Evolutionary conservation across 1,140 invertebrate species (phyloP).

Genomic region (Arctopsyche grandis): DNA sequence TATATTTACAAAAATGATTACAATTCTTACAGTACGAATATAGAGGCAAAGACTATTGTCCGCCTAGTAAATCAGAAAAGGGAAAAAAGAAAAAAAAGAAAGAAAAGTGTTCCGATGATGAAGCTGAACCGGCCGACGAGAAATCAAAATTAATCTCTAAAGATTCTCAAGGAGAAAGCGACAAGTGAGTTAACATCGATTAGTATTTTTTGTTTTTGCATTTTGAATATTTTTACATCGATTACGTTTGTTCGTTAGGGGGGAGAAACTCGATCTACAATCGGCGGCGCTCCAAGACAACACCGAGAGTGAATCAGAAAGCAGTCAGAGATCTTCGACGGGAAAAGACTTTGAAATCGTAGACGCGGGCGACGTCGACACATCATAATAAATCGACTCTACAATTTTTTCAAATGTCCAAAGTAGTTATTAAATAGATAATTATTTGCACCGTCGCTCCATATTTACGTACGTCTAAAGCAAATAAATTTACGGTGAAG

Average conservation of each 20-base stretch:
- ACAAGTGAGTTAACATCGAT: constrained; percentile 13
- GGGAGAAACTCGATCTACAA: constrained; percentile 47
- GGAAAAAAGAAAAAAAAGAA: constrained; percentile 82
- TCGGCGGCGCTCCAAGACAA: constrained; percentile 54
- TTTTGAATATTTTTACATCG: background rate
- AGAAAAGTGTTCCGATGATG: constrained; percentile 79
- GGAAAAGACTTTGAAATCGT: constrained; percentile 85
- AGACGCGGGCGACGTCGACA: constrained; percentile 71
- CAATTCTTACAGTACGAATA: constrained; percentile 79
- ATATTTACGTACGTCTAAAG: background rate
- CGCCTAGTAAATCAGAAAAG: constrained; percentile 66
- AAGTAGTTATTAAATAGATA: constrained; percentile 1
- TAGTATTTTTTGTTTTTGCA: background rate
- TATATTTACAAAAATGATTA: too few species aligned
- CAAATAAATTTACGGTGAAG: too few species aligned
- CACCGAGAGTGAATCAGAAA: constrained; percentile 74
- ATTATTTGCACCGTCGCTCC: constrained; percentile 17
- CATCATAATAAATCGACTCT: constrained; percentile 50
- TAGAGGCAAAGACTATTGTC: constrained; percentile 67
- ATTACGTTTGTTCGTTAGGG: background rate
- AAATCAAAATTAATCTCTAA: constrained; percentile 36
- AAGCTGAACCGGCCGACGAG: constrained; percentile 63
- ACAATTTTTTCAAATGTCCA: background rate
- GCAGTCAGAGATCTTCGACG: constrained; percentile 78
- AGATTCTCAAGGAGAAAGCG: constrained; percentile 37